Percentiles rank a stretch among this genome's conserved stretches.
Conservation (phyloP, 2,113 vertebrate genomes). For the Fulica atra region DNA sequence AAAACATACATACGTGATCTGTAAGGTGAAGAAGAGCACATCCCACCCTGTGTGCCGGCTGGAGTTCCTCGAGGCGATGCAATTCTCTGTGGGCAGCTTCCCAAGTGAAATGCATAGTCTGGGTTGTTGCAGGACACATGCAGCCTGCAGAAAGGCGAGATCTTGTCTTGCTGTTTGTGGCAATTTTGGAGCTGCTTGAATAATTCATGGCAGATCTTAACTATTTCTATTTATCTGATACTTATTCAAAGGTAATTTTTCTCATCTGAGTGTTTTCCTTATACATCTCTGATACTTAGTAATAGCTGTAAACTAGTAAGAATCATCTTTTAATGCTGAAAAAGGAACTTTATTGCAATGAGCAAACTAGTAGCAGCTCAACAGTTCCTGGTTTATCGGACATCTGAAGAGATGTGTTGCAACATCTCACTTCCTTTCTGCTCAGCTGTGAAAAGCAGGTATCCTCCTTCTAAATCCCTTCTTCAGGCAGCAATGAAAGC, state of each 20-base stretch:
- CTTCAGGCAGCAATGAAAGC: background rate
- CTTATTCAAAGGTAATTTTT: slow-evolving; percentile 29
- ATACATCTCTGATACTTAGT: background rate
- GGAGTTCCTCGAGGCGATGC: background rate
- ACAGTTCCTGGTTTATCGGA: background rate
- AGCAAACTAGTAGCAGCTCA: background rate
- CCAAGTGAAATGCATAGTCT: background rate
- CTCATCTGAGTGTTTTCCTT: slow-evolving; percentile 11
- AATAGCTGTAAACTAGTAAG: background rate
- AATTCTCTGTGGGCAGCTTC: background rate
- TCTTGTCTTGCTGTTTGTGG: background rate
- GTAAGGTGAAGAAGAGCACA: background rate
- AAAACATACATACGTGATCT: background rate
- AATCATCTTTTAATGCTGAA: background rate
- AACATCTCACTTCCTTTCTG: background rate
- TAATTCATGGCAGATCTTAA: slow-evolving; percentile 28
- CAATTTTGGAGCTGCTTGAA: slow-evolving; percentile 31
- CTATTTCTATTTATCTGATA: background rate
- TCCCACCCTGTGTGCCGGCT: background rate
- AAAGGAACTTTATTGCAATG: background rate
- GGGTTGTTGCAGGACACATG: background rate
- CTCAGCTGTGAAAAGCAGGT: background rate
- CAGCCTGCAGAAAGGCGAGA: background rate
- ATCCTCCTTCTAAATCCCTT: slow-evolving; percentile 15
- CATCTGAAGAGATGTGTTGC: background rate